Base-by-base conservation (phyloP, 2,797 vertebrate species). In the Novumbra hubbsi region DNA sequence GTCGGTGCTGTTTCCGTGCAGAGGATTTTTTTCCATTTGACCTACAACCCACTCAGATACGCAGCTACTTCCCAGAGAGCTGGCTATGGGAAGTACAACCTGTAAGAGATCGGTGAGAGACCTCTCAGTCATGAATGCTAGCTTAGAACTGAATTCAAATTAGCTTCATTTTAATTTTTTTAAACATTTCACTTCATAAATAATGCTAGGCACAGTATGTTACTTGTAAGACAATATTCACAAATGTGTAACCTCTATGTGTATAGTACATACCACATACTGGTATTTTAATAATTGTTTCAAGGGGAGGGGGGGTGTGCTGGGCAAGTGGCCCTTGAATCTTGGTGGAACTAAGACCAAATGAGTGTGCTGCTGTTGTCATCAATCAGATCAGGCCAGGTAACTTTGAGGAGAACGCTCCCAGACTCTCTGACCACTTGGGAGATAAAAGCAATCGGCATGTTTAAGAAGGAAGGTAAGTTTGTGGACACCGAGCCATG, bases 341-440 rank as follows among this genome's bases (percentile, higher is more conserved):
- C n/a, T 60, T 64, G 28, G 16, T 64, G 32, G 60, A 63, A 21
- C 27, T 67, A 34, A n/a, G 32, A 9, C 17, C 34, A 38, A 67
- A 34, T 24, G 19, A 32, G 48, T 30, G 28, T 57, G 48, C 19
- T 9, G 38, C 52, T 41, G 17, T 71, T 78, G 21, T 78, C 32
- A 75, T 6, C 41, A 52, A 74, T 6, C 19, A 91, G 93, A 69
- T 83, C 77, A 21, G 93, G 92, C 3, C 76, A 4, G 7, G 80
- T 85, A 72, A 64, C 74, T 0, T 3, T 95, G 67, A 81, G 45
- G 0, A 27, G 91, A 70, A 76, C 19, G 34, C 84, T 98, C 4
- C 97, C 97, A 0, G 95, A 99, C 88, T 96, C 97, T 4, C 87
- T 99, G 50, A 98, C 97, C 66, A 97, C 95, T 15, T 99, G 98